phyloP scores from a whole-genome alignment of 2,888 invertebrate species.

The Harpalus rubripes region DNA sequence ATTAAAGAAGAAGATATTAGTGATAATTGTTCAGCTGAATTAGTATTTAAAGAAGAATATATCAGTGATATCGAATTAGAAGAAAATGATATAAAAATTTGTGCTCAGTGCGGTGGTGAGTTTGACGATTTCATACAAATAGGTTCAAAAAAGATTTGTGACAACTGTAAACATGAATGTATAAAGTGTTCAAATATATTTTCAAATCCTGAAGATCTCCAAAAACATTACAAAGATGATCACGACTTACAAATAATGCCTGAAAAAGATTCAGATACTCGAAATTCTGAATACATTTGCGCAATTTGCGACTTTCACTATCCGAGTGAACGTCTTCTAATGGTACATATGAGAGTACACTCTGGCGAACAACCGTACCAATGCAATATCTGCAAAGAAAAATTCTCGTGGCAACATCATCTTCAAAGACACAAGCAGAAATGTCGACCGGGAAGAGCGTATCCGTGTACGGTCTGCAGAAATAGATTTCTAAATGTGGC shows the following conservation, averaged over 20 bases:
- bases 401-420: slow-evolving; percentile 48
- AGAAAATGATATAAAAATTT: background rate
- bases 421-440: slow-evolving; percentile 17
- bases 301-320: slow-evolving; percentile 22
- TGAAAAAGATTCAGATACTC: background rate
- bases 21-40: background rate
- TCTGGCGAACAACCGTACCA: slow-evolving; percentile 25
- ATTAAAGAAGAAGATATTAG: background rate
- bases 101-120: background rate
- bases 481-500: background rate
- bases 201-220: background rate
- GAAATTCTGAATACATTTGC: background rate
- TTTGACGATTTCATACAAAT: slow-evolving; percentile 2
- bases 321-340: background rate
- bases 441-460: background rate
- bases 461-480: slow-evolving; percentile 13
- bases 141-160: background rate
- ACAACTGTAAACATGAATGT: background rate
- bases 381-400: slow-evolving; percentile 20
- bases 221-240: background rate
- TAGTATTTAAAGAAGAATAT: background rate
- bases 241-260: background rate
- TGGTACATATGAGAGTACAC: slow-evolving; percentile 34
- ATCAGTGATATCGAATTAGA: background rate
- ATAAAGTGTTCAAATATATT: slow-evolving; percentile 16